Evolutionary conservation across 2,888 invertebrate species (phyloP).

Genomic region (Pachliopta kotzebuea): DNA sequence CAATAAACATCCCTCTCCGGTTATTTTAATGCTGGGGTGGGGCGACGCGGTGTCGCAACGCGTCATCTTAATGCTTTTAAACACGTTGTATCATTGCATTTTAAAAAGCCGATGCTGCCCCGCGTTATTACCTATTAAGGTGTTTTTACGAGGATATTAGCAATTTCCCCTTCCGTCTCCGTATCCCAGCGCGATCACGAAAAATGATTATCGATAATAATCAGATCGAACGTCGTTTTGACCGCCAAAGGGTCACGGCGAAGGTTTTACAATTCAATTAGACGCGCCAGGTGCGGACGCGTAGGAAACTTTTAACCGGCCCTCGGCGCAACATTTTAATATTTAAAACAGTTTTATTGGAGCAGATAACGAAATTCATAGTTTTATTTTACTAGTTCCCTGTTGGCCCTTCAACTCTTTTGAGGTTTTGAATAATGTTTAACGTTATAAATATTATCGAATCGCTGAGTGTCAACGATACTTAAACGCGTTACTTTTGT

Average conservation of each 20-base stretch:
- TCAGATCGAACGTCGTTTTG: slow-evolving; percentile 67
- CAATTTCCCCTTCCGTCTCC: slow-evolving; percentile 44
- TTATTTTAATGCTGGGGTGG: slow-evolving; percentile 62
- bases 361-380: slow-evolving; percentile 56
- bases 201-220: slow-evolving; percentile 68
- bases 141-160: slow-evolving; percentile 32
- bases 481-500: slow-evolving; percentile 12
- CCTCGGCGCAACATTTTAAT: slow-evolving; percentile 53
- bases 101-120: slow-evolving; percentile 18
- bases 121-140: slow-evolving; percentile 20
- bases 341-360: slow-evolving; percentile 59
- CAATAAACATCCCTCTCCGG: slow-evolving; percentile 53
- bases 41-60: slow-evolving; percentile 42
- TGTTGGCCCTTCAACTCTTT: slow-evolving; percentile 38
- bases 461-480: slow-evolving; percentile 17
- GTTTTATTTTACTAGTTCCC: slow-evolving; percentile 46
- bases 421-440: slow-evolving; percentile 38
- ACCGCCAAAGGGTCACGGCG: slow-evolving; percentile 72
- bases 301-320: slow-evolving; percentile 57
- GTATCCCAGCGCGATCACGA: slow-evolving; percentile 58
- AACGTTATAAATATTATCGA: slow-evolving; percentile 34
- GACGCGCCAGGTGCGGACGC: slow-evolving; percentile 68
- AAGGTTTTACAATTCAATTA: slow-evolving; percentile 79
- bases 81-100: slow-evolving; percentile 27
- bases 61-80: slow-evolving; percentile 39